Evolutionary conservation across 1,140 invertebrate genomes (phyloP), one percentile per base, ranked within the genome.

Genomic region (Drosophila grimshawi): DNA sequence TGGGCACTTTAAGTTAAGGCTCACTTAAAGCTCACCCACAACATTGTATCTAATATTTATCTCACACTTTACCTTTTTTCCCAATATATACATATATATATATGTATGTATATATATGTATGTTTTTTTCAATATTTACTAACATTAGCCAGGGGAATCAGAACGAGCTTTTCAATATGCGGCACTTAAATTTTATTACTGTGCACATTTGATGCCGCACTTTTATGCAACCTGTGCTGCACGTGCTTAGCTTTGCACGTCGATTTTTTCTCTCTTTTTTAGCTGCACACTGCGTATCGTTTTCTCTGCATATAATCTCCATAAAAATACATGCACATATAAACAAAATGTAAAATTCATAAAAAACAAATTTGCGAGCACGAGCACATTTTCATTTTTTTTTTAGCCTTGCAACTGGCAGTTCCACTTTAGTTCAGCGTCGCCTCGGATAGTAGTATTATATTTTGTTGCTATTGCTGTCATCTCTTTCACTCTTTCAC

Each of bases 301-400:
- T 41, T 64, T 53, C 65, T 64, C 61, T 10, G 51, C 72, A 78
- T 75, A 78, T 78, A 78, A 78, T 78, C 76, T 78, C 72, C 76
- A 80, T 76, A 77, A 78, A 82, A 70, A 82, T 57, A 66, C 74
- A 19, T 19, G 0, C 19, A 19, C 19, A 64, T 57, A 74, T 74
- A 86, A 80, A 80, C 80, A 80, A 83, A 77, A 77, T 76, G 69
- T 77, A 85, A 83, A 76, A 82, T 81, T 78, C 67, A 75, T 76
- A 76, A 81, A 81, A 78, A 75, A 70, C 11, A 41, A 41, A 41
- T 41, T 57, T 76, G 62, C 56, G 39, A 57, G 45, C 37, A 11
- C 43, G 60, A 78, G 51, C 52, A 74, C 45, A 61, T 69, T 60
- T 71, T 69, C 30, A 7, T 29, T 59, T 72, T 51, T 72, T 49